Evolutionary conservation across 37 sponge, comb jelly and placozoan genomes (phyloP).

Genomic region (Diacarnus erythraeanus): DNA sequence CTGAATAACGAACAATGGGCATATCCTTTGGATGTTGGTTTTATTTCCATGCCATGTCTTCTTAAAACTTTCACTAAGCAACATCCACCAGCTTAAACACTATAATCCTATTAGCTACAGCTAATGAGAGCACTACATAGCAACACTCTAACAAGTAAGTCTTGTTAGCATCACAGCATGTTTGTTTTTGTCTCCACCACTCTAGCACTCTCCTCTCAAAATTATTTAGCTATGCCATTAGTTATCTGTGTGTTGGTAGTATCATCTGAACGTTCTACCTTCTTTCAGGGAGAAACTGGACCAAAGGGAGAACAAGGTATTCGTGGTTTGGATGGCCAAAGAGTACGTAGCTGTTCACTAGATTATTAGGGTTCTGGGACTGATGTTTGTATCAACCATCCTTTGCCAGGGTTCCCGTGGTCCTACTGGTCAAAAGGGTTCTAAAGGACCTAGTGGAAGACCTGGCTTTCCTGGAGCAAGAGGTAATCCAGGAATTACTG

Average conservation of each 20-base stretch:
- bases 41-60: too few relatives aligned
- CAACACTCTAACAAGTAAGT: too few relatives aligned
- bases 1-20: too few relatives aligned
- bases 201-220: background rate
- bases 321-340: background rate
- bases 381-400: background rate
- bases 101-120: too few relatives aligned
- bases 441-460: conserved; percentile 35
- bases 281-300: conserved; percentile 18
- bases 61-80: too few relatives aligned
- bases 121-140: too few relatives aligned
- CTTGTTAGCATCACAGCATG: too few relatives aligned
- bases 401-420: conserved; percentile 14
- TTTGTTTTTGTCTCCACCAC: background rate
- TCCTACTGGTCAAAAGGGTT: conserved; percentile 17
- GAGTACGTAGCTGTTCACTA: conserved; percentile 15
- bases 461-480: conserved; percentile 39
- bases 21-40: too few relatives aligned
- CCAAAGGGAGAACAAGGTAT: conserved; percentile 26
- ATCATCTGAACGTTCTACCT: background rate
- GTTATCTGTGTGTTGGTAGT: background rate
- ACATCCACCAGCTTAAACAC: too few relatives aligned
- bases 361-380: background rate
- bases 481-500: conserved; percentile 31
- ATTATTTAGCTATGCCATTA: too few relatives aligned